These are phyloP conservation scores for Erebia palarica DNA, from an alignment of 2,888 invertebrate species.

Conservation along the genomic window DNA sequence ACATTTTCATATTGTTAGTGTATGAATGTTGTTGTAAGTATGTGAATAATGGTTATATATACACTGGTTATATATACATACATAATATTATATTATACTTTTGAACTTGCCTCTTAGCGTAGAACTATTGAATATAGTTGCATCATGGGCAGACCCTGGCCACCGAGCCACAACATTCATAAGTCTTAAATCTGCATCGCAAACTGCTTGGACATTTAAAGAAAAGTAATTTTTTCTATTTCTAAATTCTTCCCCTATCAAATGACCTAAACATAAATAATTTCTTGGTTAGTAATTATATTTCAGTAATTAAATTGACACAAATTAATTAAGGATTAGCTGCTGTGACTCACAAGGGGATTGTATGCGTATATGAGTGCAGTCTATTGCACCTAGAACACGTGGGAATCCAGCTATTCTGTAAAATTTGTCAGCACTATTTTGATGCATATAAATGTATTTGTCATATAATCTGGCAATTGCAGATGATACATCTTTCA, in stretches of 20 bases:
- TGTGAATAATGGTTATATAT: too few species aligned
- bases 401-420: slow-evolving; percentile 34
- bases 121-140: too few species aligned
- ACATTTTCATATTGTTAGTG: too few species aligned
- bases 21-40: too few species aligned
- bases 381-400: slow-evolving; percentile 36
- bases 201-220: too few species aligned
- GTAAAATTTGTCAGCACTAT: not conserved
- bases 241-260: not conserved
- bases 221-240: too few species aligned
- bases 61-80: too few species aligned
- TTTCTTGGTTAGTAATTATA: not conserved
- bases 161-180: too few species aligned
- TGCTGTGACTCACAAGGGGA: slow-evolving; percentile 14
- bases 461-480: not conserved
- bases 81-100: too few species aligned
- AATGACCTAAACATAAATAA: slow-evolving; percentile 4
- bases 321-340: not conserved
- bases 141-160: too few species aligned
- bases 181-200: too few species aligned
- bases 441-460: not conserved
- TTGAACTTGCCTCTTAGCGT: too few species aligned
- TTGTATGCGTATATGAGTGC: slow-evolving; percentile 36
- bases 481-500: not conserved
- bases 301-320: not conserved